Conservation (phyloP, 2,797 vertebrate genomes). For the Rhincodon typus region DNA sequence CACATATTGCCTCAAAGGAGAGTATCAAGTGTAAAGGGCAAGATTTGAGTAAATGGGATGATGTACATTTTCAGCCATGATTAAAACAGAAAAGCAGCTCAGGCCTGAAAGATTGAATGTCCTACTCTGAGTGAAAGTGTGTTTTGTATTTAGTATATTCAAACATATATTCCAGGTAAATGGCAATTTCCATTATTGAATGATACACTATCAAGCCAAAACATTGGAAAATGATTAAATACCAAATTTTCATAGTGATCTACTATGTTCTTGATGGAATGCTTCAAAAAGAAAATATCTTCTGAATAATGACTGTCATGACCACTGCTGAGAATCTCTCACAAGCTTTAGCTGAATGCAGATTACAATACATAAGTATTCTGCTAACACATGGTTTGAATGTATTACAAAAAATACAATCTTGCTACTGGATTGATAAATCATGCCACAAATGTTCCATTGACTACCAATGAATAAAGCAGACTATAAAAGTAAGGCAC, state of each 20-base stretch:
- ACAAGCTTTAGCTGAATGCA: not conserved
- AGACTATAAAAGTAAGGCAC: not conserved
- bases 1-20: too few relatives aligned
- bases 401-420: not conserved
- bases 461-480: not conserved
- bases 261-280: not conserved
- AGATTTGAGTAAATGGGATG: not conserved
- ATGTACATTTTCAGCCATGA: not conserved
- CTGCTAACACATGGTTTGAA: not conserved
- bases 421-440: not conserved
- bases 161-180: not conserved
- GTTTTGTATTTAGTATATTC: not conserved
- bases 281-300: not conserved
- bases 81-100: not conserved
- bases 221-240: constrained; percentile 17
- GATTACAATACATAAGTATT: not conserved
- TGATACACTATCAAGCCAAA: not conserved
- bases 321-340: not conserved
- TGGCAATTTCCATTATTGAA: not conserved
- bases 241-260: not conserved
- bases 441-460: not conserved
- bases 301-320: not conserved
- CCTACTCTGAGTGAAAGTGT: not conserved
- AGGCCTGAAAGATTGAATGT: not conserved
- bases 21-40: not conserved